phyloP scores from a whole-genome alignment of 2,888 invertebrate species.

The Galeopsomyia nigrocyanea region DNA sequence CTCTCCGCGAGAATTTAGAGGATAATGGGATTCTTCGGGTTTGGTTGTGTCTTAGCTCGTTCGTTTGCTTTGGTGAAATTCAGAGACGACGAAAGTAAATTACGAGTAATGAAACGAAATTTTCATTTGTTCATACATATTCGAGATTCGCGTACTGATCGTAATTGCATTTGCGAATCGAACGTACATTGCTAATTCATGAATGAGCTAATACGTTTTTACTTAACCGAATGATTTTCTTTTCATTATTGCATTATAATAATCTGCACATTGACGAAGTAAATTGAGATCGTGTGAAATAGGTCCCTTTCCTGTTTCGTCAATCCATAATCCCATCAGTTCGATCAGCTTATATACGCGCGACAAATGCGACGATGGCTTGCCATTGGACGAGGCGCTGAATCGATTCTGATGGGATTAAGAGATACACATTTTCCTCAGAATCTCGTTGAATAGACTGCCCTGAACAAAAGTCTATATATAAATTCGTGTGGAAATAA shows the following conservation, averaged over 20 bases:
- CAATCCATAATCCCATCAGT: constrained; percentile 57
- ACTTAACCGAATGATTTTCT: constrained; percentile 48
- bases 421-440: constrained; percentile 31
- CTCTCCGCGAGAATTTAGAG: too few species aligned
- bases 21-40: too few species aligned
- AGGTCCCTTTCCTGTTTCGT: constrained; percentile 47
- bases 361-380: constrained; percentile 29
- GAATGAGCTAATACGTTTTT: constrained; percentile 31
- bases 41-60: too few species aligned
- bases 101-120: too few species aligned
- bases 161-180: too few species aligned
- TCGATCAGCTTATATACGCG: constrained; percentile 37
- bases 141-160: too few species aligned
- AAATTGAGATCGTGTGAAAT: constrained; percentile 35
- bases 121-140: too few species aligned
- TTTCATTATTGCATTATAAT: constrained; percentile 40
- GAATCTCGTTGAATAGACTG: constrained; percentile 20
- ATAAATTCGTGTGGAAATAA: neutral
- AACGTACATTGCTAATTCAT: too few species aligned
- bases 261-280: constrained; percentile 17
- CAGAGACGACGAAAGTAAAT: too few species aligned
- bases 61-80: too few species aligned
- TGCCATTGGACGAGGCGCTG: constrained; percentile 13
- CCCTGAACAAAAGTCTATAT: constrained; percentile 10
- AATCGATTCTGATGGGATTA: constrained; percentile 40